Evolutionary conservation across 2,113 vertebrate genomes (phyloP), one percentile per base, ranked within the genome.

Genomic region (Bufo bufo): DNA sequence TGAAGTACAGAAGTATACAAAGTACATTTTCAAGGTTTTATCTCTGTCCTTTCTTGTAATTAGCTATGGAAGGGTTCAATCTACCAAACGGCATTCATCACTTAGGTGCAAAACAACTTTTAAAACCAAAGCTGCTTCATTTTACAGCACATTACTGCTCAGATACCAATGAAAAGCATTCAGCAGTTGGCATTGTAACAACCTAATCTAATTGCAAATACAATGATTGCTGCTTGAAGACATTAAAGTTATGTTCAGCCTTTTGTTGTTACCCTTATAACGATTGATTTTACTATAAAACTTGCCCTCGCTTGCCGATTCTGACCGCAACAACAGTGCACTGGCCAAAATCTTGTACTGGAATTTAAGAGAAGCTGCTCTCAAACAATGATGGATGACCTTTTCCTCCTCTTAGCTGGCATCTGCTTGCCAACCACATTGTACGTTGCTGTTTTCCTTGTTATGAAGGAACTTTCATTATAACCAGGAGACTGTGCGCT

Each of bases 171-270:
- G 59, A 84, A 88, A 84, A 56, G 49, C 63, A 84, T 88, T 77
- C 81, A 69, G 81, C 81, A 88, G 87, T 88, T 88, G 87, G 87
- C 87, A 88, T 77, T 81, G 72, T 88, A 88, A 88, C 87, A 88
- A 88, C 69, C 81, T 74, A 84, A 88, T 88, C 87, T 88, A 88
- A 88, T 88, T 88, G 87, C 87, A 88, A 88, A 88, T 88, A 88
- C 87, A 54, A 88, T 84, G 82, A 88, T 77, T 78, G 82, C 74
- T 77, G 74, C 82, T 84, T 88, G 49, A 63, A 84, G 72, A 77
- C 87, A 88, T 88, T 88, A 88, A 88, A 84, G 87, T 88, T 88
- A 84, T 84, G 87, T 84, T 84, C 81, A 84, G 87, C 59, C 61
- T 88, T 88, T 84, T 50, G 78, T 69, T 78, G 72, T 84, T 88